Conservation (phyloP, 1,140 invertebrate genomes). For the Drosophila mojavensis region DNA sequence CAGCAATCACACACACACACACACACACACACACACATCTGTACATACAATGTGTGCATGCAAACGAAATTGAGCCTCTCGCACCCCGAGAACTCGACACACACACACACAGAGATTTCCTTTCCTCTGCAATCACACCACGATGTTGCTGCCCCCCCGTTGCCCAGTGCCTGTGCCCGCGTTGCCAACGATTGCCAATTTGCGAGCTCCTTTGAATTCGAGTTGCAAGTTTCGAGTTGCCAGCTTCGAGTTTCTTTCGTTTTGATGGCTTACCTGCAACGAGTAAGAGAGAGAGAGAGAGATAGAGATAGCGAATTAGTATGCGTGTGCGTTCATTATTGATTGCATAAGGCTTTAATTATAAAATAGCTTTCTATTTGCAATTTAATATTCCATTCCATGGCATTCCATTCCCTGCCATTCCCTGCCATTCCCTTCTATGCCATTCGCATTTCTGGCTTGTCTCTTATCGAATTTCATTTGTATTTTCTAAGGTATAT, state of each 20-base stretch:
- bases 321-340: constrained; percentile 1
- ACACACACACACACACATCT: background rate
- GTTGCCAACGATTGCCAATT: constrained; percentile 8
- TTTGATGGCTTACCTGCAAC: constrained; percentile 67
- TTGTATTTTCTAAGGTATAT: too few relatives aligned
- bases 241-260: background rate
- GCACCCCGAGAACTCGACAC: background rate
- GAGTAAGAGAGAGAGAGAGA: constrained; percentile 15
- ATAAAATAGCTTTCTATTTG: background rate
- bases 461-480: too few relatives aligned
- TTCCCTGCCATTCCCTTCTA: background rate
- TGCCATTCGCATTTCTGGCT: background rate
- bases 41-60: background rate
- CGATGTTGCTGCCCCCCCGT: too few relatives aligned
- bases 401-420: background rate
- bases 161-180: background rate
- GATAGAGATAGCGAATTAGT: constrained; percentile 32
- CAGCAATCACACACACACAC: constrained; percentile 36
- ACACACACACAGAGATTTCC: too few relatives aligned
- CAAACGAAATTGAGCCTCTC: background rate
- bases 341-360: constrained; percentile 9
- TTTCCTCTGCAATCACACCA: too few relatives aligned
- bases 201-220: constrained; percentile 7
- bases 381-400: background rate
- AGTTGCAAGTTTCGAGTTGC: too few relatives aligned